A percentile compares a stretch with the other conserved stretches of the same genome.
These are phyloP conservation scores for Hemithea aestivaria DNA, from an alignment of 2,888 invertebrate genomes.

Conservation along the genomic window DNA sequence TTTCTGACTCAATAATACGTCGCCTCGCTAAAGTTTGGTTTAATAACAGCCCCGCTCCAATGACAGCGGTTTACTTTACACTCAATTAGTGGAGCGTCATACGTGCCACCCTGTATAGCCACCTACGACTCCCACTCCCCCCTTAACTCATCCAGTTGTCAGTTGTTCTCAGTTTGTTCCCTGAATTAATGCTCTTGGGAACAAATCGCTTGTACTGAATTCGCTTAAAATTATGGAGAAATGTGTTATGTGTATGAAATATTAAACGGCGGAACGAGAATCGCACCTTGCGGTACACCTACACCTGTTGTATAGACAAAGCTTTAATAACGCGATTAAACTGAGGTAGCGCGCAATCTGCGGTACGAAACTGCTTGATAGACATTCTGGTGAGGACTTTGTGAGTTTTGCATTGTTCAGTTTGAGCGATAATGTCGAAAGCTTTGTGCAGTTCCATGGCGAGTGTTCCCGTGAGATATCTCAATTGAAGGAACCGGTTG, in stretches of 20 bases:
- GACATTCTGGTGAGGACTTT: conserved; percentile 28
- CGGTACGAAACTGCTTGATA: conserved; percentile 31
- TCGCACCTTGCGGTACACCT: conserved; percentile 31
- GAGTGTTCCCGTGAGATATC: conserved; percentile 32
- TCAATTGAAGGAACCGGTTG: conserved; percentile 35
- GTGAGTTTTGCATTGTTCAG: conserved; percentile 30
- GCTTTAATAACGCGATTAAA: conserved; percentile 35
- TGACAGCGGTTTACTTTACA: conserved; percentile 58
- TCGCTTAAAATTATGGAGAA: conserved; percentile 32
- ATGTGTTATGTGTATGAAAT: conserved; percentile 33
- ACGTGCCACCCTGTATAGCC: conserved; percentile 32
- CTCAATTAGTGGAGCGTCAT: conserved; percentile 56
- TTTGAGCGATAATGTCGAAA: conserved; percentile 31
- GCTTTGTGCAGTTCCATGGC: conserved; percentile 29
- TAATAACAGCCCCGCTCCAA: conserved; percentile 47
- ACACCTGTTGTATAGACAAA: conserved; percentile 26
- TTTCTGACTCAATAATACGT: conserved; percentile 39
- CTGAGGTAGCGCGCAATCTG: conserved; percentile 30
- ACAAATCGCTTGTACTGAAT: conserved; percentile 32
- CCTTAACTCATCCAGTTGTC: conserved; percentile 28
- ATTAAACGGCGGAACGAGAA: conserved; percentile 34
- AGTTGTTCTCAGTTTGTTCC: conserved; percentile 31
- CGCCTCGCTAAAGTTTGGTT: conserved; percentile 42
- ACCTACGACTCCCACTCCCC: conserved; percentile 15
- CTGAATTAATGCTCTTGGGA: conserved; percentile 31